These are phyloP conservation scores for Stomatorhinus walkeri DNA, from an alignment of 2,797 vertebrate genomes.

Conservation along the genomic window DNA sequence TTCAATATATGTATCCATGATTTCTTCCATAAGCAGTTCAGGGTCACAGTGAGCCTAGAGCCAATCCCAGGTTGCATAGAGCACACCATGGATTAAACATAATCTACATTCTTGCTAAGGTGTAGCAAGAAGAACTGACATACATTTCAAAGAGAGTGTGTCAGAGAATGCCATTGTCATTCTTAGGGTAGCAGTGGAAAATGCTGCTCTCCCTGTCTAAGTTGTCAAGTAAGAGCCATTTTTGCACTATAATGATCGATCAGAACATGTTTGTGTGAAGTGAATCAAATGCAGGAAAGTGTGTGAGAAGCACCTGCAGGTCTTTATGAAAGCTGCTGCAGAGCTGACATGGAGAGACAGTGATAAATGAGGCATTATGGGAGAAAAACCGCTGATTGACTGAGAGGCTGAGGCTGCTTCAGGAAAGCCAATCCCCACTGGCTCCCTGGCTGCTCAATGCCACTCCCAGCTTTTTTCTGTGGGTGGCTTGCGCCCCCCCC, in stretches of 20 bases:
- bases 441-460: background rate
- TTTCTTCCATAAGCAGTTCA: background rate
- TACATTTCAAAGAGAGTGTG: background rate
- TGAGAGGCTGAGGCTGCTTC: slow-evolving; percentile 1
- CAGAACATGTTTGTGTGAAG: background rate
- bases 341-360: background rate
- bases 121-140: background rate
- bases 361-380: slow-evolving; percentile 12
- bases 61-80: background rate
- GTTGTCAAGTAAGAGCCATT: background rate
- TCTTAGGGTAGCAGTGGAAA: background rate
- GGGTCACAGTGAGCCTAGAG: background rate
- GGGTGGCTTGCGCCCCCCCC: too few relatives aligned
- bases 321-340: background rate
- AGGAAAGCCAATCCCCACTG: background rate
- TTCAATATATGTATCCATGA: background rate
- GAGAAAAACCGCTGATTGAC: slow-evolving; percentile 4
- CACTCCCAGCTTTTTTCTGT: background rate
- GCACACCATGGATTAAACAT: background rate
- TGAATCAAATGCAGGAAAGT: background rate
- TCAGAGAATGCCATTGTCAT: background rate
- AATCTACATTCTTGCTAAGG: background rate
- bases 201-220: background rate
- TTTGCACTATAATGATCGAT: background rate
- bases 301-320: slow-evolving; percentile 1